Evolutionary conservation across 1,140 invertebrate genomes (phyloP), one percentile per base, ranked within the genome.

Genomic region (Paracyclopina nana): DNA sequence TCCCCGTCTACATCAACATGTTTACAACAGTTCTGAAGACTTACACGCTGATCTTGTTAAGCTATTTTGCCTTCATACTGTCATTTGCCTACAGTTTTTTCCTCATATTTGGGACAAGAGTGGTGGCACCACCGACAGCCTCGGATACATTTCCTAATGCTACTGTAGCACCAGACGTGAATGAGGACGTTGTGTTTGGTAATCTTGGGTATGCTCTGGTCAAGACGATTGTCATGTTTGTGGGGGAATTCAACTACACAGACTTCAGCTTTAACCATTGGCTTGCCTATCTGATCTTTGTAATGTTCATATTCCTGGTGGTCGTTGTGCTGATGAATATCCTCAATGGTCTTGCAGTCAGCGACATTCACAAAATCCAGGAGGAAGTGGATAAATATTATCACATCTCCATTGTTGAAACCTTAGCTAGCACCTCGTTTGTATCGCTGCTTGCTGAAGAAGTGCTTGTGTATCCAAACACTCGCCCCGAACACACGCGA

Each of bases 1-100:
- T 78, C 16, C 80, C 80, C 2, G 82, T 59, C 34, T 59, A 60
- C 54, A 54, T 61, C 16, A 57, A 57, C 9, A 60, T 61, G 59
- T 56, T 61, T 24, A 56, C 54, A 18, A 57, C 56, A 16, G 59
- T 61, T 1, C 56, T 57, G 1, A 52, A 31, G 29, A 60, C 56
- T 46, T 61, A 59, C 53, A 30, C 57, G 4, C 57, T 55, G 18
- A 50, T 60, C 22, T 50, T 60, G n/a, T 41, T 59, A 40, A 53
- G 55, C 14, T 61, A 52, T 38, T 54, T 53, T 12, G 46, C 54
- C 16, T 57, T 61, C 31, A 53, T 61, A n/a, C 16, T 60, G 1
- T 56, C 60, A 14, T 61, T 61, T 50, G 52, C 56, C 45, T 53
- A 60, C 22, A 57, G 56, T 51, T 61, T 61, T 50, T 57, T 59